Percentiles rank a stretch among this genome's conserved stretches.
phyloP scores from a whole-genome alignment of 2,888 invertebrate species.

The Cerastis rubricosa region DNA sequence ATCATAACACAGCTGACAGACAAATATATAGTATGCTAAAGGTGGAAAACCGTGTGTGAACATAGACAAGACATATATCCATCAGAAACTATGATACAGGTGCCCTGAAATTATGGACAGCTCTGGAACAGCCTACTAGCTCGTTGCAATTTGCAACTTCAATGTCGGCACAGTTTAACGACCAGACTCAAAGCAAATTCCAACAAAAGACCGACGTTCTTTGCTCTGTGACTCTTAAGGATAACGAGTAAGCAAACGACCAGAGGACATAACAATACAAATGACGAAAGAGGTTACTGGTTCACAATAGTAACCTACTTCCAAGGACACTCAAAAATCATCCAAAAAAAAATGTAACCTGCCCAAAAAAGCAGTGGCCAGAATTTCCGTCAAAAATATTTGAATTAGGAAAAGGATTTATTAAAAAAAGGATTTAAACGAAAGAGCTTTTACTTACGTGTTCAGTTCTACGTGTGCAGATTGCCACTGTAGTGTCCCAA shows the following conservation, averaged over 20 bases:
- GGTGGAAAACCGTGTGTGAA: too few species aligned
- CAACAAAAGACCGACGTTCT: slow-evolving; percentile 31
- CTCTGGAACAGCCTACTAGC: background rate
- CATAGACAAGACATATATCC: background rate
- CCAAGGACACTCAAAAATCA: slow-evolving; percentile 9
- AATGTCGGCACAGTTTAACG: background rate
- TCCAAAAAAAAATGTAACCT: background rate
- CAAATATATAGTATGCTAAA: background rate
- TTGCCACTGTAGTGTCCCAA: slow-evolving; percentile 68
- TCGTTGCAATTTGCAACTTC: background rate
- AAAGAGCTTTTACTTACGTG: slow-evolving; percentile 56
- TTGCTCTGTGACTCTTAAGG: background rate
- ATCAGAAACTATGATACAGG: background rate
- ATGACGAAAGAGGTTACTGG: slow-evolving; percentile 49
- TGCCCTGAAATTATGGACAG: background rate
- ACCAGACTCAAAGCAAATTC: background rate
- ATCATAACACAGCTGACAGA: background rate
- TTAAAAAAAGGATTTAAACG: slow-evolving; percentile 4
- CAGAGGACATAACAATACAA: slow-evolving; percentile 46
- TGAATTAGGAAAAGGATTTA: slow-evolving; percentile 22
- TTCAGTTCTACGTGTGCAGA: slow-evolving; percentile 64
- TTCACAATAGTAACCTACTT: slow-evolving; percentile 39
- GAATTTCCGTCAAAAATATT: background rate
- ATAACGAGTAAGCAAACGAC: slow-evolving; percentile 29
- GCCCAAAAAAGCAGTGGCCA: background rate